Evolutionary conservation across 2,113 vertebrate species (phyloP).

Genomic region (Carollia perspicillata): DNA sequence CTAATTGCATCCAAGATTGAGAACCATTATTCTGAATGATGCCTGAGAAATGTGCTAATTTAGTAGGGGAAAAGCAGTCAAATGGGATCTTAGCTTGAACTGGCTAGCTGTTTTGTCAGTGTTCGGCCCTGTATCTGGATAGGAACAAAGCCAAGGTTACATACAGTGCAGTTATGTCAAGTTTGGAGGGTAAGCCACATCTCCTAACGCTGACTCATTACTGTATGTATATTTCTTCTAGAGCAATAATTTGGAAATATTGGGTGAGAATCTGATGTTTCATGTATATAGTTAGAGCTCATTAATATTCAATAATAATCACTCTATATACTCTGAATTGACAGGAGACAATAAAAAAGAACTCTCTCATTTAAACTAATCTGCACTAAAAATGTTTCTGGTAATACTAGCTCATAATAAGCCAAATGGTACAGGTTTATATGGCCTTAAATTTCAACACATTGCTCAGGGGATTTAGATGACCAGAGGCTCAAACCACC

Average conservation of each 20-base stretch:
- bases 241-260: background rate
- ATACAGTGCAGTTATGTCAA: slow-evolving; percentile 50
- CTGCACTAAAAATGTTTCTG: slow-evolving; percentile 7
- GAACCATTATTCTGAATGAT: slow-evolving; percentile 60
- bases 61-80: background rate
- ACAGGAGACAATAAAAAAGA: background rate
- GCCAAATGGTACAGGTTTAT: background rate
- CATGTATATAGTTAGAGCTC: background rate
- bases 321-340: background rate
- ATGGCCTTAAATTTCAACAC: slow-evolving; percentile 12
- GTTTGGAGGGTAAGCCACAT: background rate
- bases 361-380: slow-evolving; percentile 6
- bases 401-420: background rate
- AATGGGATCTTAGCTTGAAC: slow-evolving; percentile 40
- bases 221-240: slow-evolving; percentile 1
- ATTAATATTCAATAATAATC: slow-evolving; percentile 8
- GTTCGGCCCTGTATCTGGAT: slow-evolving; percentile 26
- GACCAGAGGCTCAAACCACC: background rate
- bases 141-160: slow-evolving; percentile 61
- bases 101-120: slow-evolving; percentile 53
- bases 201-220: background rate
- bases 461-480: background rate
- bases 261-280: background rate
- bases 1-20: slow-evolving; percentile 64
- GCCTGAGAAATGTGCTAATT: slow-evolving; percentile 68